Conservation (phyloP, 2,113 vertebrate genomes). For the Rhynchomys soricoides region DNA sequence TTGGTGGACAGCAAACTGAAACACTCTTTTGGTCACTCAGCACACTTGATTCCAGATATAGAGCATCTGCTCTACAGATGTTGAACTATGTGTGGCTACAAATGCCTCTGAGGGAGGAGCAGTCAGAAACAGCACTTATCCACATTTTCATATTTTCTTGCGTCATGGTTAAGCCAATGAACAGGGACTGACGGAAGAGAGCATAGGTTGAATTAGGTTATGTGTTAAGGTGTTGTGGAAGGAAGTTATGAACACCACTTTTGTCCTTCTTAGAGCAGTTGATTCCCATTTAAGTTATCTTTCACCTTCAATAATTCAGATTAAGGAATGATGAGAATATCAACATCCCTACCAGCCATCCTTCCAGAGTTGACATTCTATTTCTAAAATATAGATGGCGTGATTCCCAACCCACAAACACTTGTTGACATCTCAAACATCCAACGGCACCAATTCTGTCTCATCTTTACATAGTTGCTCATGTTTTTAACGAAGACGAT, state of each 20-base stretch:
- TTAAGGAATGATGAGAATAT: background rate
- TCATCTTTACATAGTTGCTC: background rate
- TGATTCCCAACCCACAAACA: background rate
- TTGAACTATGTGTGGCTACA: too few relatives aligned
- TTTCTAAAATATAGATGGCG: background rate
- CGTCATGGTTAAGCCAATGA: background rate
- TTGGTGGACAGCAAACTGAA: too few relatives aligned
- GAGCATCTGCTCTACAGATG: background rate
- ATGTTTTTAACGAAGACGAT: background rate
- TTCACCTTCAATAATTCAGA: background rate
- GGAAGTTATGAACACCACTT: background rate
- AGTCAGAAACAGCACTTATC: background rate
- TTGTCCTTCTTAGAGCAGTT: background rate
- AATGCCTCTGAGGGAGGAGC: background rate
- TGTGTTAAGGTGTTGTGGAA: background rate
- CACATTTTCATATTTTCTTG: background rate
- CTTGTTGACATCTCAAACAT: background rate
- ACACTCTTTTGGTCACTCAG: background rate
- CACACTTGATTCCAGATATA: background rate
- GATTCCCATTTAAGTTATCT: background rate
- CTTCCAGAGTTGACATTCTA: background rate
- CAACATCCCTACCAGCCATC: background rate
- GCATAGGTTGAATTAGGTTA: background rate
- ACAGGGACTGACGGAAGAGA: background rate
- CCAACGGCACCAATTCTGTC: background rate